phyloP scores from a whole-genome alignment of 2,113 vertebrate genomes.

The Gnathonemus echidnorhynchus region DNA sequence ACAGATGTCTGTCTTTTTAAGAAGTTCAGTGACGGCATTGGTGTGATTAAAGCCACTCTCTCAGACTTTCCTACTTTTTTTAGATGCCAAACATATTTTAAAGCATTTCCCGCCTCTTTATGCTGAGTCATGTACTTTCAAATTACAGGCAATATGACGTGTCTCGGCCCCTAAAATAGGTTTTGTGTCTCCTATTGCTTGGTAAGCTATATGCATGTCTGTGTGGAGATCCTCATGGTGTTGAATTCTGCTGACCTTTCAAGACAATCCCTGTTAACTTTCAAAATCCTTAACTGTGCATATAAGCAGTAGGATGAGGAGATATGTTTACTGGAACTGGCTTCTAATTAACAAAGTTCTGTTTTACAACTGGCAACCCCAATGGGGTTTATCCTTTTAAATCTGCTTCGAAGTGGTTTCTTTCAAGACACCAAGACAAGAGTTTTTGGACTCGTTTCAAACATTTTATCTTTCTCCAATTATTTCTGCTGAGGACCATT shows the following conservation, averaged over 20 bases:
- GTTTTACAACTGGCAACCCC: background rate
- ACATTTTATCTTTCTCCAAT: conserved; percentile 5
- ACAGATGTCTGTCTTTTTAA: background rate
- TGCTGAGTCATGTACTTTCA: background rate
- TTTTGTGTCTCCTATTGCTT: background rate
- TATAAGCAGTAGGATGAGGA: background rate
- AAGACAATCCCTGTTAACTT: background rate
- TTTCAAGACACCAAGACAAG: background rate
- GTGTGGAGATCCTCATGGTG: background rate
- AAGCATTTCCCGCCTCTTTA: background rate
- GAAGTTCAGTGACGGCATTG: background rate
- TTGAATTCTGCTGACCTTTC: background rate
- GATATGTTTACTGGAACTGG: background rate
- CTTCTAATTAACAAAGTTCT: conserved; percentile 4
- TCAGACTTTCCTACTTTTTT: background rate
- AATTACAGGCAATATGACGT: background rate
- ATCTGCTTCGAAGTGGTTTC: background rate
- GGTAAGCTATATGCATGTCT: background rate
- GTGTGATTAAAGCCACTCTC: background rate
- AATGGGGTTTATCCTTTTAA: background rate
- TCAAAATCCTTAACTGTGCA: background rate
- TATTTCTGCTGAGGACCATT: background rate
- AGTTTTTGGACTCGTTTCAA: background rate
- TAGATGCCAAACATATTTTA: background rate
- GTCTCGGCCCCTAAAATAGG: background rate